A percentile compares a stretch with the other conserved stretches of the same genome.
These are phyloP conservation scores for Orestias chungarensis DNA, from an alignment of 2,797 vertebrate species.

Conservation along the genomic window DNA sequence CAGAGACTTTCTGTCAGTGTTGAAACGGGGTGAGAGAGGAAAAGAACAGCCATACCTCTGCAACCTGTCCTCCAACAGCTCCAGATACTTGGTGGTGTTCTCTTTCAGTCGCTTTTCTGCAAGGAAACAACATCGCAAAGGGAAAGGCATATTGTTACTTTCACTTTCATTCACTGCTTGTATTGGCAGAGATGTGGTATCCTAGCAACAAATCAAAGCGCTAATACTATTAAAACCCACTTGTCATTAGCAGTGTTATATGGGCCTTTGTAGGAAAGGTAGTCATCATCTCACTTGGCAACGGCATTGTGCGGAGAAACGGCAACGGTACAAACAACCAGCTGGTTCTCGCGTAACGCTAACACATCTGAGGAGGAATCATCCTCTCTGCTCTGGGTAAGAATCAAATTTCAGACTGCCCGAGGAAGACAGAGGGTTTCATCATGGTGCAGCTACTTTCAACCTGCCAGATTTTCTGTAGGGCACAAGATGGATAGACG, in stretches of 20 bases:
- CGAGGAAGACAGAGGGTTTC: constrained; percentile 49
- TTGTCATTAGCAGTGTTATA: constrained; percentile 43
- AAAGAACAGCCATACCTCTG: constrained; percentile 74
- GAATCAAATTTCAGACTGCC: constrained; percentile 49
- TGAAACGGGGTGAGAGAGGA: neutral
- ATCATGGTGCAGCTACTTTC: constrained; percentile 36
- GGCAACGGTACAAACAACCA: constrained; percentile 41
- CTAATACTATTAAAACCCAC: constrained; percentile 50
- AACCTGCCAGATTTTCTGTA: constrained; percentile 58
- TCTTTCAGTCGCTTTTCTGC: constrained; percentile 83
- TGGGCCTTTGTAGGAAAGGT: constrained; percentile 28
- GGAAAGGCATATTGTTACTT: constrained; percentile 41
- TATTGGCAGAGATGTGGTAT: constrained; percentile 42
- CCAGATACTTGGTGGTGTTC: constrained; percentile 79
- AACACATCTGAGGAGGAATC: constrained; percentile 40
- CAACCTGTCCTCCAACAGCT: constrained; percentile 80
- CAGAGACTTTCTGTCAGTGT: neutral
- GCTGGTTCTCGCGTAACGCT: constrained; percentile 48
- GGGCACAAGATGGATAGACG: constrained; percentile 60
- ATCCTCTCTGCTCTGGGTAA: constrained; percentile 31
- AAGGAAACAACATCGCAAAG: constrained; percentile 36
- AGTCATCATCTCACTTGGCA: constrained; percentile 37
- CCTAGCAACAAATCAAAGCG: constrained; percentile 65
- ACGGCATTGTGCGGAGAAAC: constrained; percentile 35
- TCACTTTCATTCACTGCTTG: constrained; percentile 45